Evolutionary conservation across 2,888 invertebrate genomes (phyloP), one percentile per base, ranked within the genome.

Genomic region (Heteromyza rotundicornis): DNA sequence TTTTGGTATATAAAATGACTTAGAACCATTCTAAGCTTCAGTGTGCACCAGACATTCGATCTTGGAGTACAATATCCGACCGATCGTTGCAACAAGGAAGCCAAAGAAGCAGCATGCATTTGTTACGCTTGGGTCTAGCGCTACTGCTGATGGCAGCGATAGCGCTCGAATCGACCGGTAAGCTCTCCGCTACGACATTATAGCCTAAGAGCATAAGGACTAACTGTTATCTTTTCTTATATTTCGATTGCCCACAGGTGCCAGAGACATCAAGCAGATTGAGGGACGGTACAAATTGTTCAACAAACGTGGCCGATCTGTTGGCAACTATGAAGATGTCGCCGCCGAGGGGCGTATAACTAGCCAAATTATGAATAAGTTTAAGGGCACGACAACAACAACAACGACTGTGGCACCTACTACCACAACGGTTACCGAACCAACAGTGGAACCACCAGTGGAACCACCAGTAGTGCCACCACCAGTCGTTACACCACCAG

Each of bases 311-410:
- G 59, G 64, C 22, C 66, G 65, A 0, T 61, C 65, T 0, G 66
- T 53, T 1, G 68, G 68, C 1, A 69, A 69, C 2, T 50, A 63
- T 22, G 73, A 70, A 49, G 53, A 69, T 55, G 68, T 63, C 1
- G 17, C 27, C 14, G 62, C 62, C 2, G 69, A 76, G 51, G 76
- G 70, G 14, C 76, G 78, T 1, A 68, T 78, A 59, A 61, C 68
- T 3, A 56, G 69, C 0, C 57, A 63, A 8, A 56, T 78, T 0
- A 49, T 72, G 55, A 69, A 74, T 35, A 74, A 76, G 58, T 60
- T 78, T 1, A 74, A 71, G 63, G 53, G 60, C 2, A 23, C 10
- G 1, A 58, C 58, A 8, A 59, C 65, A 2, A 64, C 64, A 0
- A 64, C 69, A 2, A 67, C 72, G 1, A 65, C 52, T 5, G n/a